Evolutionary conservation across 2,113 vertebrate genomes (phyloP), one percentile per base, ranked within the genome.

Genomic region (Erythrocercus mccallii): DNA sequence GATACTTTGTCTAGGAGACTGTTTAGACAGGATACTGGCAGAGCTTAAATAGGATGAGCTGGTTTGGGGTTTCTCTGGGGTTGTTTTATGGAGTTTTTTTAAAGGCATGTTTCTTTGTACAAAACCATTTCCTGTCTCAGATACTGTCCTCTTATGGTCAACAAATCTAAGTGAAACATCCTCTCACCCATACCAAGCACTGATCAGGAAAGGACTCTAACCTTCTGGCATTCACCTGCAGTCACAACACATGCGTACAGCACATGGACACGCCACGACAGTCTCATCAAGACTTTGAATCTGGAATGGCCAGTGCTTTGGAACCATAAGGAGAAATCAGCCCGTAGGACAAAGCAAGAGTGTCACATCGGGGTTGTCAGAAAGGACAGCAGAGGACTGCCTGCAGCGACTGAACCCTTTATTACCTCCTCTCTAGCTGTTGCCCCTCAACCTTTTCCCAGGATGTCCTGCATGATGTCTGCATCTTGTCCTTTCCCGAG

Each of bases 311-410:
- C 35, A 64, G 28, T 31, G 31, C 61, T 66, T 68, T 87, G 51
- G 44, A 81, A 58, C 10, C 37, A 17, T 9, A 11, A 81, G 30
- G 9, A 88, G 23, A 16, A 76, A 81, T 54, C 20, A 74, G 42
- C 7, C 15, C 6, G 23, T 31, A 31, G 25, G 45, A 72, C 50
- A 87, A 72, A 66, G 51, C 35, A 64, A 33, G 11, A 35, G 21
- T 9, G 20, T 28, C 21, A 50, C 18, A 38, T 4, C 0, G 0
- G 6, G 11, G 23, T 5, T 68, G 18, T 44, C 3, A 72, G n/a
- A 76, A 64, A 69, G 40, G 20, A 72, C 19, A 79, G 48, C n/a
- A 71, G 27, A 68, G n/a, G 7, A 11, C 21, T 77, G 33, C 25
- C 8, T 70, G 48, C 72, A 84, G 64, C 0, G 0, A 50, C 35